Evolutionary conservation across 1,140 invertebrate species (phyloP), one percentile per base, ranked within the genome.

Genomic region (Periplaneta americana): DNA sequence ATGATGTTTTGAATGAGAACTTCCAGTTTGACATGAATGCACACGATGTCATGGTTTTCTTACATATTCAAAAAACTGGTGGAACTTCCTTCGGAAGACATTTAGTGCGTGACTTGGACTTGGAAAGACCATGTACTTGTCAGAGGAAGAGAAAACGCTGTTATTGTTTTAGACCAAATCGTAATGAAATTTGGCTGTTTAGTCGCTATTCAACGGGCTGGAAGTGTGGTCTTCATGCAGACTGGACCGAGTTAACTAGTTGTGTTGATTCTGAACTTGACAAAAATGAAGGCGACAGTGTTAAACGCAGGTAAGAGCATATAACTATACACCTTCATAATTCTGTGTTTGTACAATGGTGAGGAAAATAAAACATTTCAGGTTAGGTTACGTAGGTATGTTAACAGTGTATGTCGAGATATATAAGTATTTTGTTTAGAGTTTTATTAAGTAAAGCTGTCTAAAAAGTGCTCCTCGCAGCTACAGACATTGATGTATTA

Each of bases 131-230:
- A 48, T 99, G 95, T 87, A 94, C 94, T 85, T 98, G 96, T 90
- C 95, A 96, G 87, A 92, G 94, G 82, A 92, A 94, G 83, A 91
- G 93, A 80, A 98, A 97, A 88, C 92, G 96, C 82, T 98, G 97
- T 89, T 96, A 96, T 88, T 98, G 97, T 90, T 96, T 97, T 89
- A 92, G 96, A 85, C 96, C 96, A 81, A 95, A 95, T 90, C 92
- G 94, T 86, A 94, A 96, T 88, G 94, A 97, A 90, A 94, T 95
- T 89, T 99, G 98, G 98, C 91, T 99, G 76, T 99, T 99, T 89
- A 99, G 97, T 86, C 92, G 98, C 85, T 99, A 99, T 89, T 99
- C 98, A 11, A 99, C 97, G 28, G 98, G 98, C 77, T 99, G 98
- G 98, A 96, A 97, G 86, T 99, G 98, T 90, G 98, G 98, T 78